Evolutionary conservation across 2,113 vertebrate genomes (phyloP).

Genomic region (Poecile atricapillus): DNA sequence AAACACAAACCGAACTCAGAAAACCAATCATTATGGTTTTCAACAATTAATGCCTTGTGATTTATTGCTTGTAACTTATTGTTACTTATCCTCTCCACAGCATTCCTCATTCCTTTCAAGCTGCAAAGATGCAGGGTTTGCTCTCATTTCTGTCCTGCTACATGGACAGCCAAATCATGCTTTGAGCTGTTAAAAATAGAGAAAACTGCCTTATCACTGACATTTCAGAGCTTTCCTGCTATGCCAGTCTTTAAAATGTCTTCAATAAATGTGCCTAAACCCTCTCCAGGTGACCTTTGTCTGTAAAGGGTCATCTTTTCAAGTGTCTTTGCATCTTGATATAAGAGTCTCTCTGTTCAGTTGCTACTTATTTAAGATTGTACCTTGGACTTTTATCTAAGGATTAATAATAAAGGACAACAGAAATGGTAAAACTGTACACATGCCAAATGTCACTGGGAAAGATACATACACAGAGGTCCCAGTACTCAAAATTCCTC

Average conservation of each 20-base stretch:
- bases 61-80: neutral
- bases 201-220: neutral
- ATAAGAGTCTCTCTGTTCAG: neutral
- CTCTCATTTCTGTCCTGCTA: neutral
- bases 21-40: neutral
- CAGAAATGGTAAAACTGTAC: neutral
- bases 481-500: neutral
- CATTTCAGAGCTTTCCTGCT: neutral
- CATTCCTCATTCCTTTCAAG: neutral
- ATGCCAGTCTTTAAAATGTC: neutral
- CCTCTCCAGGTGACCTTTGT: neutral
- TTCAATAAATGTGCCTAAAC: neutral
- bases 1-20: neutral
- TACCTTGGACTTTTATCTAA: neutral
- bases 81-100: neutral
- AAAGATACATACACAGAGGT: neutral
- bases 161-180: neutral
- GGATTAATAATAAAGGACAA: neutral
- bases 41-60: neutral
- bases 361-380: neutral
- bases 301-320: neutral
- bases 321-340: neutral
- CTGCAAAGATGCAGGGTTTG: neutral
- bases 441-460: neutral
- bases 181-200: neutral